Base-by-base conservation (phyloP, 2,888 invertebrate species). In the Nysson spinosus region DNA sequence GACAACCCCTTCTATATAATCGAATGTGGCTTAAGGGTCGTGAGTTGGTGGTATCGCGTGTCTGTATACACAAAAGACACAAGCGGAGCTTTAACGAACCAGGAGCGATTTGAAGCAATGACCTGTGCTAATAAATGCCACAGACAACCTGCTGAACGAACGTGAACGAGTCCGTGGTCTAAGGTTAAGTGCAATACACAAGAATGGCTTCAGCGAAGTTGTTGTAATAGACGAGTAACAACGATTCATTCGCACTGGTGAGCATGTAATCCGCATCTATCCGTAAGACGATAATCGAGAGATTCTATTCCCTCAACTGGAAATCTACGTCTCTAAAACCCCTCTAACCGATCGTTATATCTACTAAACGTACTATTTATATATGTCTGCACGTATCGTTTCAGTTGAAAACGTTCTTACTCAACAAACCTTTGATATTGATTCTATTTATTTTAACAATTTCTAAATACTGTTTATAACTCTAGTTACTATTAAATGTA, bases 101-200 rank as follows among this genome's bases (percentile, higher is more conserved):
- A 50, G 14, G 39, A 30, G 39, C 65, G 56, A 56, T 62, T 58
- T 40, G 43, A 78, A 75, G 72, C 78, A 62, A 73, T 77, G 78
- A 78, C 72, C 77, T 73, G 77, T 70, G 56, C 75, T 75, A 78
- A 71, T 78, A 78, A 78, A 78, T 78, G 73, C 66, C 77, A n/a
- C n/a, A 69, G 58, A 63, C 57, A 52, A 61, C 42, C 56, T 16
- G 46, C 51, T 62, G 39, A 37, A 50, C 39, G 55, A 47, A 28
- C 17, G 11, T 28, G 57, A 63, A 32, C 67, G 65, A 55, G 60
- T 60, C 65, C 55, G 73, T 56, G 52, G 55, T 47, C 72, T 77
- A 67, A 73, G 71, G 64, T 78, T 77, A 67, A 78, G 57, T 66
- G 40, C 51, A 52, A 43, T 26, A 51, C 60, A 58, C 56, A 14